Conservation (phyloP, 2,113 vertebrate genomes). For the Castor canadensis region DNA sequence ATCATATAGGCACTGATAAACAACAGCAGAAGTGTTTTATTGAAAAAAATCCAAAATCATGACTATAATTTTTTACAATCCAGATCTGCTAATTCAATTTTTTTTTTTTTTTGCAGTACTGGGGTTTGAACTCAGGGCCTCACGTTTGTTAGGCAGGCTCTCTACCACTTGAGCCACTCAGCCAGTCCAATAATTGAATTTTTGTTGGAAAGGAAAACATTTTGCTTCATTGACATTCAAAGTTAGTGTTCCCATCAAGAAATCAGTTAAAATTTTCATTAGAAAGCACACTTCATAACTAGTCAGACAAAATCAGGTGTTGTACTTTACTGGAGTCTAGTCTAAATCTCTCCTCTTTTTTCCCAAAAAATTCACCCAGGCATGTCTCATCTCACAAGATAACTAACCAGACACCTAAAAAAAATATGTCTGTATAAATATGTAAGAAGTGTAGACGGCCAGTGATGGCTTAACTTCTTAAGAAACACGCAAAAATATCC, state of each 20-base stretch:
- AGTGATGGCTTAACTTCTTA: neutral
- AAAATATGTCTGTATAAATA: neutral
- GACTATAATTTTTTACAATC: neutral
- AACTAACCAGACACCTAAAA: neutral
- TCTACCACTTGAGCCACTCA: too few relatives aligned
- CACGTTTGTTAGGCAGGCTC: too few relatives aligned
- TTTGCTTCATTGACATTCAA: neutral
- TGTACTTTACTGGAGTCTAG: neutral
- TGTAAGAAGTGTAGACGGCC: neutral
- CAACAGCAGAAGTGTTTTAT: neutral
- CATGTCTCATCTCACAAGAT: neutral
- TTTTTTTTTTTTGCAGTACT: too few relatives aligned
- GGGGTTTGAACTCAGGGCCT: too few relatives aligned
- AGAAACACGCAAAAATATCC: neutral
- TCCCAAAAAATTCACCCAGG: neutral
- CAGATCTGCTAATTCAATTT: neutral
- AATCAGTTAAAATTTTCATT: too few relatives aligned
- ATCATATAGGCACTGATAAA: neutral
- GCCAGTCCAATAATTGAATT: neutral
- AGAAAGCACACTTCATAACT: too few relatives aligned
- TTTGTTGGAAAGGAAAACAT: neutral
- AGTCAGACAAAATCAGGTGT: neutral
- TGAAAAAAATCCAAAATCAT: neutral
- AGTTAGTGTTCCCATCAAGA: neutral
- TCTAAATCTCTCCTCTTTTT: neutral